Base-by-base conservation (phyloP, 2,797 vertebrate genomes). In the Acipenser oxyrinchus region DNA sequence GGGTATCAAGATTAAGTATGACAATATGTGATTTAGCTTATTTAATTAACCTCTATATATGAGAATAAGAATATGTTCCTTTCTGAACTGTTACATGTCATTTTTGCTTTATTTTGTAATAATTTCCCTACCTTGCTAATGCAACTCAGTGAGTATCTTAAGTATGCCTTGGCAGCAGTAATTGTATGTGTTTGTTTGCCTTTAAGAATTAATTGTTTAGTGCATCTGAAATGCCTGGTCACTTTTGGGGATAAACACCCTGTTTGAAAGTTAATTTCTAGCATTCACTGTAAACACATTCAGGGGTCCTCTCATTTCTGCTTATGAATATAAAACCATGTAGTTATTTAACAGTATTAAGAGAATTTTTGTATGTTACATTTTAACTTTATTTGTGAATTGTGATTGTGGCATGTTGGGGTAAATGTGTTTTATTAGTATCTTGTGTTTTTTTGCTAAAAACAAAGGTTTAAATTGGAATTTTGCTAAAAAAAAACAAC, bases 261-360 rank as follows among this genome's bases (percentile, higher is more conserved):
- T 37, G 37, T 55, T 55, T 78, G 71, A 70, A 83, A 86, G 89
- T 82, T 87, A 82, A 83, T 87, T 82, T 86, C 87, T 83, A 82
- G 86, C 81, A 81, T 87, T 90, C 82, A 86, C 88, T 86, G 85
- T 90, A 89, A 89, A 89, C 77, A 82, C 87, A 76, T 89, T 87
- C 88, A 90, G 92, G 89, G 89, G 88, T 89, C 87, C 84, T 88
- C 85, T 74, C 84, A 89, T 90, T 91, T 90, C 89, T 89, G 82
- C 88, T 87, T 85, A 88, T 79, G 82, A 91, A 87, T 86, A 86
- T 77, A 76, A 88, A 83, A 82, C 84, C 70, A 86, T 89, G 78
- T 87, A 90, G 87, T 92, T 92, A 91, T 93, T 93, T 93, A 91
- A 93, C 93, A 97, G 96, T 98, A 95, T 98, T 97, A 97, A 89